A percentile compares a stretch with the other conserved stretches of the same genome.
phyloP scores from a whole-genome alignment of 2,888 invertebrate species.

The Phyllotreta striolata region DNA sequence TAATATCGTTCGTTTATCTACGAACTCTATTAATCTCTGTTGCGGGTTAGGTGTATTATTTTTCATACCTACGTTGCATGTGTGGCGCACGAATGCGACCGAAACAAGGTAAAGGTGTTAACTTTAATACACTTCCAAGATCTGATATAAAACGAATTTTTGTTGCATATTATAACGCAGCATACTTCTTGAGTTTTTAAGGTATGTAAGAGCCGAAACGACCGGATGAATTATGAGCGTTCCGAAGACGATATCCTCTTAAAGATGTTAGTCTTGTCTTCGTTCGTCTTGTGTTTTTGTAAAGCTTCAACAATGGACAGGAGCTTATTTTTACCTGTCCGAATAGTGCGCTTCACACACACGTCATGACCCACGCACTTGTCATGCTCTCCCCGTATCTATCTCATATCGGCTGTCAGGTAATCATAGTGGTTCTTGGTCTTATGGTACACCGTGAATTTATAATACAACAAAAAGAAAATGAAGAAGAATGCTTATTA shows the following conservation, averaged over 20 bases:
- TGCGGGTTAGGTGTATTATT: not conserved
- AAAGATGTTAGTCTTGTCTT: conserved; percentile 46
- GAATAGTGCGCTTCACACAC: conserved; percentile 51
- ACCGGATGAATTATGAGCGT: conserved; percentile 43
- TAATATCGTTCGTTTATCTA: conserved; percentile 18
- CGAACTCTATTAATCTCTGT: conserved; percentile 16
- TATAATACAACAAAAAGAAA: no score
- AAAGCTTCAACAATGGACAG: conserved; percentile 47
- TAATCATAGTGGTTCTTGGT: conserved; percentile 43
- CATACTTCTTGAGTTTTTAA: no score
- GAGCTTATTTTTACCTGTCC: conserved; percentile 53
- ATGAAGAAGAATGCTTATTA: no score
- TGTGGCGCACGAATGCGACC: not conserved
- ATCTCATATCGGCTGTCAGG: conserved; percentile 57
- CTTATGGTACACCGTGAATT: no score
- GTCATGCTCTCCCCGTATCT: conserved; percentile 52
- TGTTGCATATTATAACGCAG: no score
- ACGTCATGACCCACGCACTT: conserved; percentile 54
- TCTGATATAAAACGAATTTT: no score
- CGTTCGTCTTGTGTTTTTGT: conserved; percentile 43
- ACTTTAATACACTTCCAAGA: not conserved
- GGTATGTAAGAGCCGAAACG: not conserved
- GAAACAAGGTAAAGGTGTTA: conserved; percentile 10
- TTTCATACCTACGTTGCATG: conserved; percentile 1
- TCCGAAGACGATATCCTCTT: conserved; percentile 38